These are phyloP conservation scores for Podarcis lilfordi DNA, from an alignment of 2,797 vertebrate species.

Conservation along the genomic window DNA sequence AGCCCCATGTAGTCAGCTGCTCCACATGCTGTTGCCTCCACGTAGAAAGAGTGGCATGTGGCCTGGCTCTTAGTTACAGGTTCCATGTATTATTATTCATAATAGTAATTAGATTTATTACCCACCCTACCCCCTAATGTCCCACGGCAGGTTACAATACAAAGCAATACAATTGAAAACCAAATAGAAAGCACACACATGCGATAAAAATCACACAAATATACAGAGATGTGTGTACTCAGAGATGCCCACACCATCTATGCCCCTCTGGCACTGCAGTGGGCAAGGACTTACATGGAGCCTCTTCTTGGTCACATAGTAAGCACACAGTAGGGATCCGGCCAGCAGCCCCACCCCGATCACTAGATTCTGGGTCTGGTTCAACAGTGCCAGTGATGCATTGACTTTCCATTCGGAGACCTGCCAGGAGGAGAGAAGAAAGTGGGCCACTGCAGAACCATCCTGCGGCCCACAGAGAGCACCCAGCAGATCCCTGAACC, in stretches of 20 bases:
- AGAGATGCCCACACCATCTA: neutral
- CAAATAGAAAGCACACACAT: no score
- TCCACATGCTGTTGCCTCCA: neutral
- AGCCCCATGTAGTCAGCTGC: neutral
- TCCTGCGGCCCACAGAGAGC: neutral
- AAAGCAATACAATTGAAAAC: no score
- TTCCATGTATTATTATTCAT: neutral
- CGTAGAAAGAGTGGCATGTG: neutral
- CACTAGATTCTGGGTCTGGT: constrained; percentile 94
- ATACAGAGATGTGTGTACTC: neutral
- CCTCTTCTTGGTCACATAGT: constrained; percentile 90
- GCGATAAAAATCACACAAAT: no score
- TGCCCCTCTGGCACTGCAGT: no score
- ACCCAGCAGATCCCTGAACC: neutral
- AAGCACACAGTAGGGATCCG: constrained; percentile 92
- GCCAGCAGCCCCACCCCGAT: constrained; percentile 89
- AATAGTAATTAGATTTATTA: no score
- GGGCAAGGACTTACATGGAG: constrained; percentile 81
- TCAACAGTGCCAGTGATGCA: constrained; percentile 91
- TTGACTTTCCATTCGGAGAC: constrained; percentile 91
- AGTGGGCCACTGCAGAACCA: neutral
- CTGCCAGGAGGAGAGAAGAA: constrained; percentile 67
- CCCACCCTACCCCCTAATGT: no score
- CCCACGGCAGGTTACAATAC: no score
- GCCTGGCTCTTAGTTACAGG: neutral